phyloP scores from a whole-genome alignment of 2,113 vertebrate genomes.

The Oncorhynchus gorbuscha region DNA sequence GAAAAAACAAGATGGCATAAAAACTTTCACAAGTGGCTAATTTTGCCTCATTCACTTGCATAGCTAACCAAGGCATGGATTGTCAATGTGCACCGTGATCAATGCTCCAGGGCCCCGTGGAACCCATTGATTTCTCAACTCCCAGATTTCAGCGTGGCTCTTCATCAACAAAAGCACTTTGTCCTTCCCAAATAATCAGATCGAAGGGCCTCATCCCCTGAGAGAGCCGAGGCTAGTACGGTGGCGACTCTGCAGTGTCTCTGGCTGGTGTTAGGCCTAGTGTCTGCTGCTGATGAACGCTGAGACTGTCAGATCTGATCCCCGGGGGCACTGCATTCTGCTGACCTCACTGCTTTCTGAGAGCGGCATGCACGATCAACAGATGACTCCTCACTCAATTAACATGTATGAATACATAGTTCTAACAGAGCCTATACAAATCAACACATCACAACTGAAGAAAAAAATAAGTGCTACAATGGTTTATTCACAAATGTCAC shows the following conservation, averaged over 20 bases:
- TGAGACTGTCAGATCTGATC: slow-evolving; percentile 25
- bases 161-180: slow-evolving; percentile 87
- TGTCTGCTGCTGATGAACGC: slow-evolving; percentile 22
- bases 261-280: background rate
- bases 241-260: background rate
- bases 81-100: slow-evolving; percentile 81
- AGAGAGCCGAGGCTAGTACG: slow-evolving; percentile 40
- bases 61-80: slow-evolving; percentile 80
- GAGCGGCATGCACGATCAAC: slow-evolving; percentile 45
- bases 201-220: slow-evolving; percentile 70
- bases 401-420: slow-evolving; percentile 53
- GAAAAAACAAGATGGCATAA: background rate
- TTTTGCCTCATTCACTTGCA: slow-evolving; percentile 80
- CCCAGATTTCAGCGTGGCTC: slow-evolving; percentile 82
- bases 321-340: slow-evolving; percentile 22
- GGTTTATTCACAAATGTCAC: slow-evolving; percentile 2
- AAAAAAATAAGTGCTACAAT: background rate
- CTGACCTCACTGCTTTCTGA: slow-evolving; percentile 42
- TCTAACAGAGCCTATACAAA: slow-evolving; percentile 15
- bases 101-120: slow-evolving; percentile 79
- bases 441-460: slow-evolving; percentile 33
- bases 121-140: slow-evolving; percentile 85
- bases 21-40: slow-evolving; percentile 78
- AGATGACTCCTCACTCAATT: slow-evolving; percentile 48
- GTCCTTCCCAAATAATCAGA: slow-evolving; percentile 84